Conservation (phyloP, 2,113 vertebrate species). For the Microcebus lehilahytsara region DNA sequence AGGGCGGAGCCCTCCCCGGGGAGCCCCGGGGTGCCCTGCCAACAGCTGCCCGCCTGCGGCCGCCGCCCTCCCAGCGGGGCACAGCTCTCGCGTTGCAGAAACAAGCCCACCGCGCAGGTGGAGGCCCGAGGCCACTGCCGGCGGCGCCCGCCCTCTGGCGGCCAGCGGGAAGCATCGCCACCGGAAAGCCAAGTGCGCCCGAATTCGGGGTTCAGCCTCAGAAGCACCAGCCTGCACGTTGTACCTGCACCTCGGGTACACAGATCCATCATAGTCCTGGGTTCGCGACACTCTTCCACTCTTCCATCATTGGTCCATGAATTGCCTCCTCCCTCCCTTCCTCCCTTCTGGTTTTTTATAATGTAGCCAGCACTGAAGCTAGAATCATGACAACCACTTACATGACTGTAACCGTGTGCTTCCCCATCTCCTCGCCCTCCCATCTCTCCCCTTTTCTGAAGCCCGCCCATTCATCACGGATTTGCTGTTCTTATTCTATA, state of each 20-base stretch:
- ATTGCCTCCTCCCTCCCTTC: background rate
- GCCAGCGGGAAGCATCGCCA: background rate
- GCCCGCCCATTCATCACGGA: background rate
- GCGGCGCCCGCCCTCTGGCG: constrained; percentile 29
- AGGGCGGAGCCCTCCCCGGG: background rate
- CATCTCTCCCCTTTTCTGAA: background rate
- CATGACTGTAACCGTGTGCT: background rate
- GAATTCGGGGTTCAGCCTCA: background rate
- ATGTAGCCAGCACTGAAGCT: background rate
- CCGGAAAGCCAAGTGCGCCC: background rate
- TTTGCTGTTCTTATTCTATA: background rate
- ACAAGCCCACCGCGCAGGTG: background rate
- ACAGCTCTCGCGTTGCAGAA: background rate
- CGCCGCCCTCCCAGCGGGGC: background rate
- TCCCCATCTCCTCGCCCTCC: background rate
- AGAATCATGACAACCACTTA: background rate
- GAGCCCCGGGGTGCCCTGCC: background rate
- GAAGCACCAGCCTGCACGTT: background rate
- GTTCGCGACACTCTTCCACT: background rate
- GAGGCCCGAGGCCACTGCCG: background rate
- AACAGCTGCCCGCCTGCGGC: background rate
- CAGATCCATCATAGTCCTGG: background rate
- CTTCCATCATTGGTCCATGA: background rate
- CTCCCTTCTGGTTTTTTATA: background rate
- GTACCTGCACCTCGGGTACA: background rate